Percentiles rank a stretch among this genome's conserved stretches.
These are phyloP conservation scores for Zaprionus lineosus DNA, from an alignment of 2,888 invertebrate species.

Conservation along the genomic window DNA sequence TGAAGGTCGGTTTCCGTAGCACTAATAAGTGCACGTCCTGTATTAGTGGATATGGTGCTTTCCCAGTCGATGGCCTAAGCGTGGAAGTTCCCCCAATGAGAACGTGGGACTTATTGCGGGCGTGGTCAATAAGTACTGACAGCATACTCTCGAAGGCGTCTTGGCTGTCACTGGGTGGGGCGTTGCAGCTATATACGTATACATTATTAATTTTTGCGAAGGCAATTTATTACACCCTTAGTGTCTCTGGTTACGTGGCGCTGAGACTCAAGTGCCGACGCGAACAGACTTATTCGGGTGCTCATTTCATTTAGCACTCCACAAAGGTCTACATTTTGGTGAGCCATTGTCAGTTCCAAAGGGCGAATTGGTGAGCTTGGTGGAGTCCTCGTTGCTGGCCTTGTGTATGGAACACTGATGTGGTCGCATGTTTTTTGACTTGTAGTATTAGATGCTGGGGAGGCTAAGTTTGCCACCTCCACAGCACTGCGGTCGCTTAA, in stretches of 20 bases:
- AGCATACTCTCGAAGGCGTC: neutral
- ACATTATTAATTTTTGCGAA: neutral
- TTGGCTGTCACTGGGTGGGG: conserved; percentile 1
- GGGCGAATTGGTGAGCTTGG: neutral
- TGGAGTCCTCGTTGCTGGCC: neutral
- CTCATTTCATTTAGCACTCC: no score
- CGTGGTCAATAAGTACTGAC: neutral
- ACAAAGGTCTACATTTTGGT: no score
- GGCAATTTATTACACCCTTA: neutral
- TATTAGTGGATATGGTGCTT: neutral
- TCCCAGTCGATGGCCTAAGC: no score
- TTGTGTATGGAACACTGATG: no score
- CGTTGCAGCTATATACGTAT: conserved; percentile 18
- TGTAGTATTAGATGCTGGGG: no score
- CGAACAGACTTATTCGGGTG: no score
- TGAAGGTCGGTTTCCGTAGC: neutral
- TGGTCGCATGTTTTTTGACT: no score
- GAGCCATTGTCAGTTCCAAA: no score
- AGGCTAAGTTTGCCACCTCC: no score
- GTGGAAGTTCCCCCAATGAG: no score
- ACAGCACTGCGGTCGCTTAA: no score
- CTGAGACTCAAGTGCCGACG: no score
- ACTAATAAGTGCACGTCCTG: neutral
- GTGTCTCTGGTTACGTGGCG: neutral
- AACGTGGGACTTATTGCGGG: neutral